Base-by-base conservation (phyloP, 2,113 vertebrate genomes). In the Nothocercus nigrocapillus region DNA sequence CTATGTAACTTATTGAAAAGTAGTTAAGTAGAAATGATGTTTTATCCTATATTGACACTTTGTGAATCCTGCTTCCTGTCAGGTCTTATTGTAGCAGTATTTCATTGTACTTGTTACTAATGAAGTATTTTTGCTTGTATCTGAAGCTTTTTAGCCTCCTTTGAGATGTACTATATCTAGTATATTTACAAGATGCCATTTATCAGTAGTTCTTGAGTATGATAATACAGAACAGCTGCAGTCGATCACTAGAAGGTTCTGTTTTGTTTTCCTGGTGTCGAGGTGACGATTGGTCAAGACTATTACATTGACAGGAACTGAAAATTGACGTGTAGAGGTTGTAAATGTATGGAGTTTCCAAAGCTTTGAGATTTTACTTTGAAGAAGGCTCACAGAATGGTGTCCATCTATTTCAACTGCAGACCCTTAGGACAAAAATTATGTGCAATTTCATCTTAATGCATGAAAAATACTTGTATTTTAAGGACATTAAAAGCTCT, bases 391-490 rank as follows among this genome's bases (percentile, higher is more conserved):
- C 58, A 19, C 40, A 66, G 53, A 61, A 34, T 80, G 62, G 56
- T 84, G 49, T 87, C 80, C 42, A 3, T 82, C 66, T 94, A 28
- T 87, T 96, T 82, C 53, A 89, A 73, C n/a, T 54, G 38, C 62
- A 59, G 70, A 79, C 32, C 74, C 62, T 92, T 75, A 93, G 88
- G 59, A 94, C 38, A 92, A 92, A 95, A 91, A 68, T 85, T 64
- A 79, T 24, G 42, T 77, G 49, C 12, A 85, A 90, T 96, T 96
- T 95, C 80, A 92, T 87, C 40, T 62, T 74, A 94, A 84, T 82
- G 72, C 36, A 45, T 82, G 81, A 94, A 88, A 95, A 92, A 84
- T 58, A 89, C 75, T 34, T 93, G 72, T 44, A 44, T 95, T 81
- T 90, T 87, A 79, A 93, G 58, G 34, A 74, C 61, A 76, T 94